phyloP scores from a whole-genome alignment of 1,140 invertebrate species.

The Ridgeia piscesae region DNA sequence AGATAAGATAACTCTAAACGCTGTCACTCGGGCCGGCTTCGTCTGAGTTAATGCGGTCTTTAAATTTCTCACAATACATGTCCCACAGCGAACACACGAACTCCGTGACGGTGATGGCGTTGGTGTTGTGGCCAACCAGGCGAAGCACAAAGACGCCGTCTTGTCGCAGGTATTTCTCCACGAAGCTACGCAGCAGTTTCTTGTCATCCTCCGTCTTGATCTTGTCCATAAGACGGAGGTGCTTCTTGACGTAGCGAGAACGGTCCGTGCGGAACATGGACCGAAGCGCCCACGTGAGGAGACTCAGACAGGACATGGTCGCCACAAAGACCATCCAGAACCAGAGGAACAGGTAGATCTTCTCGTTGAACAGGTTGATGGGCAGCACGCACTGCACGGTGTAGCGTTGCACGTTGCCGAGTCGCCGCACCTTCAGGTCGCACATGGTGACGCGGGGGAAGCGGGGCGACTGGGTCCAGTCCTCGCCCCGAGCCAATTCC shows the following conservation, averaged over 20 bases:
- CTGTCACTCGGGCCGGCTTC: neutral
- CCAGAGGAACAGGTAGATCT: conserved; percentile 36
- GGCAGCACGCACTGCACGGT: conserved; percentile 53
- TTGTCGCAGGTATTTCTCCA: conserved; percentile 53
- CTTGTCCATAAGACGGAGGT: conserved; percentile 32
- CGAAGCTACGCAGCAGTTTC: conserved; percentile 26
- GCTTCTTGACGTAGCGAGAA: conserved; percentile 32
- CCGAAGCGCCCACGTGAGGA: conserved; percentile 57
- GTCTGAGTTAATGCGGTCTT: neutral
- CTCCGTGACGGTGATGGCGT: conserved; percentile 31
- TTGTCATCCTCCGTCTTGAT: conserved; percentile 22
- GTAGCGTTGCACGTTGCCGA: conserved; percentile 56
- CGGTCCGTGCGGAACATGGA: conserved; percentile 26
- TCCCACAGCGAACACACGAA: conserved; percentile 32
- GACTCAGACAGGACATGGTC: conserved; percentile 47
- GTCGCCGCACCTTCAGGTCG: conserved; percentile 54
- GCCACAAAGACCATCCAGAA: conserved; percentile 32
- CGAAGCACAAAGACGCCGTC: conserved; percentile 58
- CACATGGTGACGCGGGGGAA: conserved; percentile 62
- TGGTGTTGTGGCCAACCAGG: conserved; percentile 57
- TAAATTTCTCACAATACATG: neutral
- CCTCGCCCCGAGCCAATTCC: conserved; percentile 47
- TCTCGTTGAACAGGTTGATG: conserved; percentile 41
- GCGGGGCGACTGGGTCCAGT: conserved; percentile 47
- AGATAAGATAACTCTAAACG: neutral